A percentile compares a stretch with the other conserved stretches of the same genome.
These are phyloP conservation scores for Amphimedon queenslandica DNA, from an alignment of 37 sponge, comb jelly and placozoan genomes.

Conservation along the genomic window DNA sequence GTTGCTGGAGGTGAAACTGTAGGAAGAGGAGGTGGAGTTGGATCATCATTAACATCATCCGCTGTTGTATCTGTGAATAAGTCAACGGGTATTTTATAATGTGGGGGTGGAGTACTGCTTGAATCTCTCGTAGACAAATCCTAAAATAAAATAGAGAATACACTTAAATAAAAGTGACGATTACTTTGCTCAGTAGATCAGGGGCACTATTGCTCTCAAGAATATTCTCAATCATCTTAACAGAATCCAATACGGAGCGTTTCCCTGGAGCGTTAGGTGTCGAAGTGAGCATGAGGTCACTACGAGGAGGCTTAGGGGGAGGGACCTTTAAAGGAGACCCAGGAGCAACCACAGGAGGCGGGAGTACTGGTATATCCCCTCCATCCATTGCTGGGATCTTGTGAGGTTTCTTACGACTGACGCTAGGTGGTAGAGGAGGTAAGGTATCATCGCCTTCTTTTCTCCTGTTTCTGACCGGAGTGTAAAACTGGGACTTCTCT, in stretches of 20 bases:
- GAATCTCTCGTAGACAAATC: too few species aligned
- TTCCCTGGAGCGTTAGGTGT: too few species aligned
- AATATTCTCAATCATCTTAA: neutral
- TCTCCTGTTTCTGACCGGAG: constrained; percentile 1
- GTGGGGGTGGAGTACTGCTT: too few species aligned
- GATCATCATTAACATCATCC: too few species aligned
- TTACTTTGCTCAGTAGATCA: neutral
- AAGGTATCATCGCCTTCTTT: neutral
- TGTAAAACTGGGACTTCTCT: constrained; percentile 15
- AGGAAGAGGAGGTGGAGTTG: constrained; percentile 2
- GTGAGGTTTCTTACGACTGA: neutral
- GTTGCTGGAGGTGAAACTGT: neutral
- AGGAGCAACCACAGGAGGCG: neutral
- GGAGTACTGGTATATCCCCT: neutral
- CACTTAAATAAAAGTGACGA: too few species aligned
- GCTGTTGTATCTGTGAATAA: too few species aligned
- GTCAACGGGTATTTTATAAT: too few species aligned
- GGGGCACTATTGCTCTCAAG: constrained; percentile 4
- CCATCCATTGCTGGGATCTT: neutral
- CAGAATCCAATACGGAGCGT: neutral
- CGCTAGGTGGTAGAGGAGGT: neutral
- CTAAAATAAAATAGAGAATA: too few species aligned
- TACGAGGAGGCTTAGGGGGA: neutral
- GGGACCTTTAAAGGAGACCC: neutral
- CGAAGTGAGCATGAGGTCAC: too few species aligned